Evolutionary conservation across 2,888 invertebrate genomes (phyloP), one percentile per base, ranked within the genome.

Genomic region (Gibbula magus): DNA sequence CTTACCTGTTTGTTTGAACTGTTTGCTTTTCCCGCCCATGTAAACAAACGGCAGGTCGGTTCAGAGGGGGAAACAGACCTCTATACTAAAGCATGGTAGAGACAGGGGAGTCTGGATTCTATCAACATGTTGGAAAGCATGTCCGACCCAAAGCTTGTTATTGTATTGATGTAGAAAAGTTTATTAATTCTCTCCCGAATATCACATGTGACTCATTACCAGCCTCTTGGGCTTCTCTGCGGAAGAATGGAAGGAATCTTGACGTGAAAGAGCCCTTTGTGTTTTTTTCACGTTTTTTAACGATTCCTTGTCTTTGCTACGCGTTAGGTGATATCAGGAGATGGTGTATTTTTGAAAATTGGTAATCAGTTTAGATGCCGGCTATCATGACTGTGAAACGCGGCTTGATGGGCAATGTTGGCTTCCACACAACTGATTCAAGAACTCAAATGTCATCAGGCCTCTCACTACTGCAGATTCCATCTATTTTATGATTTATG

Each of bases 1-100:
- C 70, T 70, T 70, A 70, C 70, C 70, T 70, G 70, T 70, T 70
- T 70, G 70, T 70, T 70, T 32, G 70, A 32, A 18, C 20, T 70
- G 70, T 70, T 70, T 70, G 70, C 35, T 29, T 39, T 70, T 32
- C 70, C 70, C 70, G 70, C 70, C 70, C 70, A 70, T 70, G 70
- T 70, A 70, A 70, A 70, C 70, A 70, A 18, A 35, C 20, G 56
- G 8, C 16, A 70, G 70, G 35, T 45, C 45, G 35, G 70, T 20
- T 20, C 70, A n/a, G 70, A 70, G 35, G n/a, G 13, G 45, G 45
- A 13, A 45, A 45, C 1, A 45, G 45, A 13, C 45, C 45, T 45
- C 45, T 13, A 13, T 13, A 45, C 45, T 13, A 45, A 7, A 45
- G 45, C 45, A 61, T 61, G 61, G 35, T 39, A 39, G 3, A 39